A percentile compares a stretch with the other conserved stretches of the same genome.
phyloP scores from a whole-genome alignment of 2,797 vertebrate species.

The Picus viridis region DNA sequence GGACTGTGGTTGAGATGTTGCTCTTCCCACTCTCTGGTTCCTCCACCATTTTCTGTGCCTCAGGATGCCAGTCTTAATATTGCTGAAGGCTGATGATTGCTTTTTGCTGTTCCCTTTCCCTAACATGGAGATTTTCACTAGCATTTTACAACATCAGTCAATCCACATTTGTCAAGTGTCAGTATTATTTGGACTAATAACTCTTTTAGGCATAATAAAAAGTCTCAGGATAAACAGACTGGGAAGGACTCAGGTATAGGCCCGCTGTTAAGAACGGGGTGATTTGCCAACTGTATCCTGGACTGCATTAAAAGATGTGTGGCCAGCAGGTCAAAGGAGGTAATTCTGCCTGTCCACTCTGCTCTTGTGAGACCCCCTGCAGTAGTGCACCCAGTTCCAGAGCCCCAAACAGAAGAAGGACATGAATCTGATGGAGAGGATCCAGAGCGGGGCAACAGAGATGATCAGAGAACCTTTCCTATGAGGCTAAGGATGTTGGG shows the following conservation, averaged over 20 bases:
- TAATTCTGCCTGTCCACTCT: no score
- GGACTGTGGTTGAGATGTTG: not conserved
- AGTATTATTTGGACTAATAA: not conserved
- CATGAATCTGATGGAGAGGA: no score
- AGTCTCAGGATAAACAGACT: not conserved
- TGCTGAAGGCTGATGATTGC: not conserved
- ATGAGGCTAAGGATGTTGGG: no score
- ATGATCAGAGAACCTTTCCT: no score
- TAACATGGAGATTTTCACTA: conserved; percentile 11
- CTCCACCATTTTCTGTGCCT: not conserved
- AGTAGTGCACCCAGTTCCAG: no score
- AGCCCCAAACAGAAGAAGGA: no score
- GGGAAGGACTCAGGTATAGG: not conserved
- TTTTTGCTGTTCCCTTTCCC: not conserved
- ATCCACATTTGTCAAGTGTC: conserved; percentile 8
- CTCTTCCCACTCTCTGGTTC: not conserved
- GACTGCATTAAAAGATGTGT: no score
- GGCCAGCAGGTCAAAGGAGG: no score
- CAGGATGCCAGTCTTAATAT: conserved; percentile 14
- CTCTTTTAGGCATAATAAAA: not conserved
- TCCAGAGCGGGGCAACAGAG: no score
- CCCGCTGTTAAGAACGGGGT: not conserved
- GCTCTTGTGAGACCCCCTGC: no score
- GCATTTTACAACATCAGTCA: conserved; percentile 4
- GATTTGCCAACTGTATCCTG: not conserved